These are phyloP conservation scores for Muscicapa adusta DNA, from an alignment of 2,113 vertebrate species.

Conservation along the genomic window DNA sequence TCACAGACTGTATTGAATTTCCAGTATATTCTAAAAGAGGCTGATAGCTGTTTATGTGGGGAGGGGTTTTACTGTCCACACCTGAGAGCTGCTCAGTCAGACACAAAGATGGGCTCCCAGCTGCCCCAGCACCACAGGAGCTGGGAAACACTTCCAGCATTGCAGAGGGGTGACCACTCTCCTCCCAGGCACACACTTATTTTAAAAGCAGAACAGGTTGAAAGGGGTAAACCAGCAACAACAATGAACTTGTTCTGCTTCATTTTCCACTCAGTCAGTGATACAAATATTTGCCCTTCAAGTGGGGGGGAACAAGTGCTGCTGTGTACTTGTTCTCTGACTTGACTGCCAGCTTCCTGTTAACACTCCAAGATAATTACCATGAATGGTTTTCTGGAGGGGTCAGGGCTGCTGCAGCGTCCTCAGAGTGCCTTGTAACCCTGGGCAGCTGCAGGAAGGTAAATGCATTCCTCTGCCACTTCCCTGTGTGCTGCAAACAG, in stretches of 20 bases:
- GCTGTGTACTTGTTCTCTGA: neutral
- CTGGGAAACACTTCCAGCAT: neutral
- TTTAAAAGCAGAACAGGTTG: neutral
- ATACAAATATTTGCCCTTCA: neutral
- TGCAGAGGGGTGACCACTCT: neutral
- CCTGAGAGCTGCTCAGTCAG: neutral
- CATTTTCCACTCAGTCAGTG: neutral
- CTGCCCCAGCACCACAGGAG: neutral
- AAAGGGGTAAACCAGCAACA: neutral
- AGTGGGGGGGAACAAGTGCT: neutral
- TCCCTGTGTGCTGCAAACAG: neutral
- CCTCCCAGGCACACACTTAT: neutral
- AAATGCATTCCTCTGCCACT: neutral
- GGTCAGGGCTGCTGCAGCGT: neutral
- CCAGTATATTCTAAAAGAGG: neutral
- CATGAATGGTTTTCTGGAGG: neutral
- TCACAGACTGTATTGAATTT: neutral
- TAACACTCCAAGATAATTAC: neutral
- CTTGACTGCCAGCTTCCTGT: neutral
- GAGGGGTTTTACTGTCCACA: neutral
- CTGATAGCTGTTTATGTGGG: neutral
- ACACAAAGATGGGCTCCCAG: neutral
- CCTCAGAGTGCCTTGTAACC: neutral
- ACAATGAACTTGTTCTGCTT: neutral
- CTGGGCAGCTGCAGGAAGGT: neutral